Evolutionary conservation across 37 sponge, comb jelly and placozoan species (phyloP), one percentile per base, ranked within the genome.

Genomic region (Theonella swinhoei): DNA sequence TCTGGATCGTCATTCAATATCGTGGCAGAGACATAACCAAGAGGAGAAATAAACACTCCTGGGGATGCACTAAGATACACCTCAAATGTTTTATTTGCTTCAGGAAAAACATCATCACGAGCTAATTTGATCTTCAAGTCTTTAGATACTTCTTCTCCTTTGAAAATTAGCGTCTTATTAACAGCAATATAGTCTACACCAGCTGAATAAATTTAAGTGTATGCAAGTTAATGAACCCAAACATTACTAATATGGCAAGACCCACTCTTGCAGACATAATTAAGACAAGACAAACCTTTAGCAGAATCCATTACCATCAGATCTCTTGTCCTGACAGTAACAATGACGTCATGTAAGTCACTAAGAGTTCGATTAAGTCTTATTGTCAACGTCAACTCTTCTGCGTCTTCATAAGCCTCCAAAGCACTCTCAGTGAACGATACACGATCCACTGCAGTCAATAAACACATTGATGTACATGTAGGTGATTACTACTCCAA

Each of bases 21-120:
- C 1, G 26, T 64, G 32, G 74, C 66, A 3, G 43, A 40, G 42
- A 76, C 68, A 64, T 8, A 64, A 1, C 75, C 67, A 11, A 66
- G 54, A 2, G 84, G 66, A 31, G 40, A 47, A 2, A 83, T 33
- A 23, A 67, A 66, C 29, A 75, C 67, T 54, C 84, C 76, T n/a
- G 84, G 84, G 33, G 75, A 65, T 3, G 76, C 66, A 54, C 65
- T 62, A 32, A 83, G 26, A 68, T 29, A 75, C 35, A 83, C 76
- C 32, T 83, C 76, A 75, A 83, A 75, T 31, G 42, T 22, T 75
- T 83, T 66, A 17, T 23, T 39, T 3, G 30, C 76, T 42, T 74
- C 84, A 32, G 84, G 76, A 42, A 83, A 83, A 23, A 83, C 76
- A 28, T 83, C 84, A 67, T 83, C 68, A 4, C 34, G 11, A 7